Base-by-base conservation (phyloP, 2,797 vertebrate species). In the Avahi laniger region DNA sequence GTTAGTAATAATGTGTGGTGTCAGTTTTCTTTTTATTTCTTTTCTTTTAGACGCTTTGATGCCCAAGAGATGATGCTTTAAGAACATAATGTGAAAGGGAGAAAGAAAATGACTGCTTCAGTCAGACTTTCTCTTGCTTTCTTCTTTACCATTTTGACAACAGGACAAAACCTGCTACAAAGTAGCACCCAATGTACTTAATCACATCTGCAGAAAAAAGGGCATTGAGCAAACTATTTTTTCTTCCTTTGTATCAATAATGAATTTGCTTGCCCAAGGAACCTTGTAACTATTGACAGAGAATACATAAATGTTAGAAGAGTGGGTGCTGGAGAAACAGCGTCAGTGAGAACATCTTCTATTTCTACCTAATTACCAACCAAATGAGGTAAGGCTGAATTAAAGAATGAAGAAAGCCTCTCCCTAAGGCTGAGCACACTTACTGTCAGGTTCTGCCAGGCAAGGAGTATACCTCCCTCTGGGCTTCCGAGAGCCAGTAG, bases 381-480 rank as follows among this genome's bases (percentile, higher is more conserved):
- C 43, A 52, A 43, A 17, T 9, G 84, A 96, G 28, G 41, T 70
- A 93, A 84, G 93, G 52, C n/a, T 67, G 59, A 82, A 65, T 10
- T 26, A 79, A 43, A 80, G 50, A 43, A 26, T 0, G 50, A 65
- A 57, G n/a, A 7, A 52, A 72, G 7, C 20, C 24, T 22, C 54
- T 93, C 18, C n/a, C 65, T 28, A n/a, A 10, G 38, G n/a, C 2
- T 8, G 30, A n/a, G 87, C 80, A 94, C 98, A 99, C 99, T 99
- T 98, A 99, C 99, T 99, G 92, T 99, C 99, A 0, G 99, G 99
- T 95, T 99, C 99, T 1, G 99, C 99, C 80, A 99, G 98, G 98
- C 99, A 99, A 0, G 99, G 99, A 14, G 98, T 99, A 67, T 99
- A 99, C 81, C 99, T 99, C 79, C 99, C 99, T 95, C 98, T 99